Evolutionary conservation across 2,113 vertebrate species (phyloP), one percentile per base, ranked within the genome.

Genomic region (Odontesthes bonariensis): DNA sequence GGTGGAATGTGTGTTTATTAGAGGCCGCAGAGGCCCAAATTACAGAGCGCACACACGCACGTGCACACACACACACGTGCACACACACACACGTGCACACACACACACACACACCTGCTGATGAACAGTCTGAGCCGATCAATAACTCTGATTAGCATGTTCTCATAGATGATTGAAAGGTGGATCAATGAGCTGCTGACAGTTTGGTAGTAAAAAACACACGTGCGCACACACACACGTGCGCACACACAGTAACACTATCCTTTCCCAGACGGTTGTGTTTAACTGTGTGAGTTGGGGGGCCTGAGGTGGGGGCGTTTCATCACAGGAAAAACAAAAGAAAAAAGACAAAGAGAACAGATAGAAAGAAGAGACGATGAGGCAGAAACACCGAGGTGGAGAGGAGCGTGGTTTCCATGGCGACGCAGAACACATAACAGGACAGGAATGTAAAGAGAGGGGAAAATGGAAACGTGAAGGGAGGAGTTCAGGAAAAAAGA

Each of bases 381-480:
- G 17, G 23, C 3, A 32, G 4, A 32, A 7, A 22, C 33, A 1
- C 31, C 33, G n/a, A 35, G 7, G 0, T 33, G 23, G 47, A 3
- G 31, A 46, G 42, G 7, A 3, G 40, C 20, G 47, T 54, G 33
- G 79, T 85, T 64, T 68, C 82, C 57, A 69, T n/a, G 64, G 42
- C 22, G 20, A 86, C 11, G 14, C 22, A 16, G 19, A 81, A 77
- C 56, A 66, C 56, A 66, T 64, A 80, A 82, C 69, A 79, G 6
- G 47, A 44, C 23, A 77, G 80, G 72, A 83, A 89, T 81, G 82
- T 67, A 63, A 51, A 68, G 67, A 51, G 52, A 53, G 56, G 42
- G 40, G n/a, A 57, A 63, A 57, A 53, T 4, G 12, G 64, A 59
- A 44, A 19, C 2, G 27, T 2, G 27, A 27, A 27, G 27, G 52